Conservation (phyloP, 2,888 invertebrate species). For the Melinopterus prodromus region DNA sequence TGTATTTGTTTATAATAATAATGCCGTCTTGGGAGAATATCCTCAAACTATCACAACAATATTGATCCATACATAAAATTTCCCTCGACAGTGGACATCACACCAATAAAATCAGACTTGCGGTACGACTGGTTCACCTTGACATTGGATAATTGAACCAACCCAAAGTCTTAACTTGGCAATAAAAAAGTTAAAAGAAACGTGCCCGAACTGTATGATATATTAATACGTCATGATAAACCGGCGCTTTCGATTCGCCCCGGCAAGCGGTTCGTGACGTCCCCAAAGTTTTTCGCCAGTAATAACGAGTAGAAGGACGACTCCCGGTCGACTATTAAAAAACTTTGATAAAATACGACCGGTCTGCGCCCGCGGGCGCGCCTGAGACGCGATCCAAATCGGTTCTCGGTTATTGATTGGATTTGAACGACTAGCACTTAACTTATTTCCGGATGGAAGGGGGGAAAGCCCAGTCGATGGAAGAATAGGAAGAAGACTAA, state of each 20-base stretch:
- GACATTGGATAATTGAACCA: not conserved
- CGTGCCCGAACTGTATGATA: conserved; percentile 12
- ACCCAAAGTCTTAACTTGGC: not conserved
- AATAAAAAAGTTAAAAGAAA: not conserved
- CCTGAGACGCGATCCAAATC: not conserved
- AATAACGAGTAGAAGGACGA: not conserved
- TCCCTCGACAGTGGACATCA: too few relatives aligned
- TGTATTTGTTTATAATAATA: too few relatives aligned
- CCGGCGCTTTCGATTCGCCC: not conserved
- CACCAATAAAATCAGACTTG: too few relatives aligned
- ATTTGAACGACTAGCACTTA: conserved; percentile 14
- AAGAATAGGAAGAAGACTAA: not conserved
- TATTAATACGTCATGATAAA: conserved; percentile 19
- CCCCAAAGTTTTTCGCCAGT: not conserved
- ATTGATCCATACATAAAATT: too few relatives aligned
- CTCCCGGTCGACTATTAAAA: conserved; percentile 18
- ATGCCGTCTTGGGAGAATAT: too few relatives aligned
- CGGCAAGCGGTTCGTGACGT: not conserved
- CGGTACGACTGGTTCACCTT: too few relatives aligned
- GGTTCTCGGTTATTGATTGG: conserved; percentile 19
- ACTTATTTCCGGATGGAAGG: conserved; percentile 15
- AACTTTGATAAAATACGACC: conserved; percentile 17
- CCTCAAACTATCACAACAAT: too few relatives aligned
- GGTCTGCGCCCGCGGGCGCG: not conserved
- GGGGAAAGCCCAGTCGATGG: not conserved